A percentile compares a stretch with the other conserved stretches of the same genome.
phyloP scores from a whole-genome alignment of 2,888 invertebrate species.

The Andrena chrysosceles region DNA sequence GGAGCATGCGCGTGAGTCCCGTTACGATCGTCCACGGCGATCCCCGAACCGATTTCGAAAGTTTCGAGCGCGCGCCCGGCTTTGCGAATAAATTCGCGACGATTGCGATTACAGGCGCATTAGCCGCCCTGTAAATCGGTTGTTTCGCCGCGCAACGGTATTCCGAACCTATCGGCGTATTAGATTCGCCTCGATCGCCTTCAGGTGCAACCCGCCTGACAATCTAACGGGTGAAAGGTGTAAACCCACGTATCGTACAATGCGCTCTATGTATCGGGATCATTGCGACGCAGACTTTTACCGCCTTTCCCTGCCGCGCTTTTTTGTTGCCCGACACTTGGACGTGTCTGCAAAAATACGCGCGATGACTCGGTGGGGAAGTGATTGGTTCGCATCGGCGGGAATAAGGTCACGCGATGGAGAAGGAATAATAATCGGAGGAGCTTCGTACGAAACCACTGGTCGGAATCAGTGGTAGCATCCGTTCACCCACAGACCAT shows the following conservation, averaged over 20 bases:
- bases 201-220: conserved; percentile 10
- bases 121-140: too few species aligned
- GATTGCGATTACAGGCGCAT: too few species aligned
- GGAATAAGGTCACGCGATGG: not conserved
- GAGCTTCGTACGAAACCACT: not conserved
- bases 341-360: conserved; percentile 8
- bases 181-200: conserved; percentile 1
- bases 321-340: not conserved
- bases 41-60: not conserved
- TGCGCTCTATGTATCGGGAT: conserved; percentile 15
- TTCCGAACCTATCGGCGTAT: not conserved
- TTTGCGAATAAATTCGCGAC: not conserved
- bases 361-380: conserved; percentile 19
- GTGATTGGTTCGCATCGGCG: not conserved
- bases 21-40: not conserved
- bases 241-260: conserved; percentile 60
- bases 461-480: too few species aligned
- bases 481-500: too few species aligned
- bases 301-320: conserved; percentile 36
- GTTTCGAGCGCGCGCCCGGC: not conserved
- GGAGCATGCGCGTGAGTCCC: not conserved
- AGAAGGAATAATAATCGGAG: not conserved
- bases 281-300: conserved; percentile 34
- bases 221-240: conserved; percentile 53
- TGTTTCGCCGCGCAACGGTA: not conserved